Conservation (phyloP, 2,888 invertebrate genomes). For the Apocheima hispidaria region DNA sequence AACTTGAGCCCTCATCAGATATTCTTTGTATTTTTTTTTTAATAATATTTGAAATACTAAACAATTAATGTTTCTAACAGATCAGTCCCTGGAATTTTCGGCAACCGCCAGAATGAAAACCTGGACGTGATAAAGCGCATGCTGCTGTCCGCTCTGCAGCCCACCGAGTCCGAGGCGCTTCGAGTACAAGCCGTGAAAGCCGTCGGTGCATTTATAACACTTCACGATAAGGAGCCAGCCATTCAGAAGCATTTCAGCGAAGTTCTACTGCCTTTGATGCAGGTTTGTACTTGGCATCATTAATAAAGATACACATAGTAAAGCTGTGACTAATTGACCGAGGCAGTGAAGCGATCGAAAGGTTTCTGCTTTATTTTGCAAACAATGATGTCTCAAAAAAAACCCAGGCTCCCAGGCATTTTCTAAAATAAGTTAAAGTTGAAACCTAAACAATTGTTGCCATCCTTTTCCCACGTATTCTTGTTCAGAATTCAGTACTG, state of each 20-base stretch:
- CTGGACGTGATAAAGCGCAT: constrained; percentile 97
- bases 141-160: constrained; percentile 93
- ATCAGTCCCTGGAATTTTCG: constrained; percentile 98
- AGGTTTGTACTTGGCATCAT: constrained; percentile 74
- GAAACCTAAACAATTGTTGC: no score
- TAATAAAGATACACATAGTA: no score
- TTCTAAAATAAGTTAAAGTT: no score
- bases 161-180: constrained; percentile 90
- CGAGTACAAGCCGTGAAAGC: constrained; percentile 94
- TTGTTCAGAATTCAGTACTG: no score
- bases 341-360: no score
- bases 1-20: neutral
- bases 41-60: neutral
- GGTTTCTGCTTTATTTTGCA: no score
- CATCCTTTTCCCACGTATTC: no score
- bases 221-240: constrained; percentile 97
- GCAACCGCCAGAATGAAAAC: constrained; percentile 96
- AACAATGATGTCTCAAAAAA: no score
- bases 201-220: constrained; percentile 94
- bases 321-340: no score
- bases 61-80: constrained; percentile 72
- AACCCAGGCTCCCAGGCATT: no score
- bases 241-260: constrained; percentile 96
- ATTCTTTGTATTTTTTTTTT: neutral
- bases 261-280: constrained; percentile 91